These are phyloP conservation scores for Papilio machaon DNA, from an alignment of 1,140 invertebrate genomes.

Conservation along the genomic window DNA sequence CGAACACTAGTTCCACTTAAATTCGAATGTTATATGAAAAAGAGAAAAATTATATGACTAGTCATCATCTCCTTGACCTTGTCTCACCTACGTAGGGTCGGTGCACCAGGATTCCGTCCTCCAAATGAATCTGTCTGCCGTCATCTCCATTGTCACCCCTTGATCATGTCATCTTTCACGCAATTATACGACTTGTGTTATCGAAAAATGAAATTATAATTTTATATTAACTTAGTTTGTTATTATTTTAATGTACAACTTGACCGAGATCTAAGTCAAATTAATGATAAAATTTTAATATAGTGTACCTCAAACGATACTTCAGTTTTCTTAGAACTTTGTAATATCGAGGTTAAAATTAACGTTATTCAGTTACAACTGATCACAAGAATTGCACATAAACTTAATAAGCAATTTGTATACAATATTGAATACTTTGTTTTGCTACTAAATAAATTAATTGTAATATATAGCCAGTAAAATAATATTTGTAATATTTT, in stretches of 20 bases:
- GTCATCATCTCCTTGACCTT: too few relatives aligned
- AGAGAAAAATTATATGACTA: too few relatives aligned
- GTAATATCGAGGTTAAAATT: constrained; percentile 9
- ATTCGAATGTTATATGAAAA: too few relatives aligned
- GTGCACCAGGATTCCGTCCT: too few relatives aligned
- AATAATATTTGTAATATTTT: constrained; percentile 7
- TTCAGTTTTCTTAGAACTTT: constrained; percentile 6
- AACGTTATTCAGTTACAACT: background rate
- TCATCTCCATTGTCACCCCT: too few relatives aligned
- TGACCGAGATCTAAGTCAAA: background rate
- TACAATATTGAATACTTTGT: constrained; percentile 12
- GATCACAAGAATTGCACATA: constrained; percentile 12
- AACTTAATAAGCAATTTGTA: constrained; percentile 23
- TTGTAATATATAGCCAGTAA: constrained; percentile 2
- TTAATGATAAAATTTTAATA: background rate
- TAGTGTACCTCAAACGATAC: background rate
- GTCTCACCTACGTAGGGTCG: too few relatives aligned
- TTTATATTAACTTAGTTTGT: too few relatives aligned
- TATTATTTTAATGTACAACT: background rate
- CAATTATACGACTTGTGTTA: too few relatives aligned
- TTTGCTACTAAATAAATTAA: constrained; percentile 4
- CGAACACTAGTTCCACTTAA: too few relatives aligned
- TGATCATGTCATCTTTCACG: too few relatives aligned
- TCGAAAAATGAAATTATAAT: too few relatives aligned
- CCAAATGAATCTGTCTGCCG: too few relatives aligned